These are phyloP conservation scores for Bursaphelenchus okinawaensis DNA, from an alignment of 2,888 invertebrate species.

Conservation along the genomic window DNA sequence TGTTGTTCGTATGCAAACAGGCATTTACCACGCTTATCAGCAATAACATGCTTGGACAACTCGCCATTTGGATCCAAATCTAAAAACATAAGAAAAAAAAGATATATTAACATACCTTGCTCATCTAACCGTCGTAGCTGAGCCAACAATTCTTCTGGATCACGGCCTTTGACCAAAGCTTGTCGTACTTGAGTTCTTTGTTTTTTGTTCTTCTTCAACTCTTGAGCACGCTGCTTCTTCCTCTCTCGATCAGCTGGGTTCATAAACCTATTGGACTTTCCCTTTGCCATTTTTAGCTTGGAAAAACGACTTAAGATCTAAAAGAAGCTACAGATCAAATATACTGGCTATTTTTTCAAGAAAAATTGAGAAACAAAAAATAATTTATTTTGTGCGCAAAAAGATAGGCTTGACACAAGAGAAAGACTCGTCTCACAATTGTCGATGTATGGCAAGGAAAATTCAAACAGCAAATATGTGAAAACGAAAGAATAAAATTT, in stretches of 20 bases:
- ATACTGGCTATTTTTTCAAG: too few species aligned
- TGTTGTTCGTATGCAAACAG: slow-evolving; percentile 31
- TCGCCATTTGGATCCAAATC: slow-evolving; percentile 30
- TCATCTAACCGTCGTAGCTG: slow-evolving; percentile 96
- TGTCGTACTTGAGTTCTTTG: slow-evolving; percentile 91
- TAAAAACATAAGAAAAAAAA: slow-evolving; percentile 11
- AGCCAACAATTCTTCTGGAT: slow-evolving; percentile 85
- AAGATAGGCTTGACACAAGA: too few species aligned
- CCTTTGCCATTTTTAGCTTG: slow-evolving; percentile 60
- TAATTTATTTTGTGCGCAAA: too few species aligned
- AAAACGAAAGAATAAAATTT: too few species aligned
- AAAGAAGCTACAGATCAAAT: too few species aligned
- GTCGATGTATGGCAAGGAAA: too few species aligned
- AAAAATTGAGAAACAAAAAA: too few species aligned
- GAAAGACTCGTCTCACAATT: too few species aligned
- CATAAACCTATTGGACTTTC: slow-evolving; percentile 99
- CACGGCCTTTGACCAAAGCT: slow-evolving; percentile 93
- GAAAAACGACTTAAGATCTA: not conserved
- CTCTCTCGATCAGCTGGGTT: slow-evolving; percentile 98
- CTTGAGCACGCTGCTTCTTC: slow-evolving; percentile 67
- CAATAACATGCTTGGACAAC: slow-evolving; percentile 31
- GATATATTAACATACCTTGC: slow-evolving; percentile 70
- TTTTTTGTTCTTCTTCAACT: slow-evolving; percentile 94
- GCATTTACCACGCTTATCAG: slow-evolving; percentile 36
- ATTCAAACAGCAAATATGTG: too few species aligned